phyloP scores from a whole-genome alignment of 2,888 invertebrate genomes.

The Apoda limacodes region DNA sequence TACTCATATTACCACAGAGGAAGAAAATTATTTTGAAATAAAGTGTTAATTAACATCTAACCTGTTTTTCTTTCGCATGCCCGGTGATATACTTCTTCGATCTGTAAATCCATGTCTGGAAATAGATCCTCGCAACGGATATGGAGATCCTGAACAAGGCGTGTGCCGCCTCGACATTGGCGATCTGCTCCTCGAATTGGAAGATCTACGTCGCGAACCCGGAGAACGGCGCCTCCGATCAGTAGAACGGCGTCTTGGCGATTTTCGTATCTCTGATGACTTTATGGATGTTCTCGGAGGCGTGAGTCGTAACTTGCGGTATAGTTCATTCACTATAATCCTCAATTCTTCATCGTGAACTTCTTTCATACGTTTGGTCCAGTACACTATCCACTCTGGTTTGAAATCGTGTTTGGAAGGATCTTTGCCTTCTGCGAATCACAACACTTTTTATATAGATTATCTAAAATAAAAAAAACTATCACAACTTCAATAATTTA shows the following conservation, averaged over 20 bases:
- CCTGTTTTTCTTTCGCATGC: too few relatives aligned
- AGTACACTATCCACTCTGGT: conserved; percentile 89
- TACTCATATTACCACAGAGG: too few relatives aligned
- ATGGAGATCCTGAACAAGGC: conserved; percentile 10
- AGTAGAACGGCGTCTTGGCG: conserved; percentile 11
- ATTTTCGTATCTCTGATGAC: conserved; percentile 13
- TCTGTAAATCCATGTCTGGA: too few relatives aligned
- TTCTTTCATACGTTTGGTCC: conserved; percentile 86
- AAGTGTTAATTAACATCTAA: too few relatives aligned
- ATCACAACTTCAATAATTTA: too few relatives aligned
- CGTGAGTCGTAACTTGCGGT: conserved; percentile 68
- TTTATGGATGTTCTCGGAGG: conserved; percentile 21
- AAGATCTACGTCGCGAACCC: conserved; percentile 7
- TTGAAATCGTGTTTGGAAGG: conserved; percentile 86
- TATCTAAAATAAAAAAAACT: too few relatives aligned
- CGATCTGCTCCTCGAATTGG: conserved; percentile 4
- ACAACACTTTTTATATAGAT: too few relatives aligned
- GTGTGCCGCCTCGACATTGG: conserved; percentile 19
- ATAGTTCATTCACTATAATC: conserved; percentile 75
- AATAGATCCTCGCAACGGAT: too few relatives aligned
- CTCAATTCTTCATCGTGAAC: conserved; percentile 78
- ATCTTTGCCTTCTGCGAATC: conserved; percentile 77
- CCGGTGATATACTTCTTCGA: conserved; percentile 1
- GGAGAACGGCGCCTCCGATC: conserved; percentile 10
- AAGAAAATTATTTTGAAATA: too few relatives aligned